phyloP scores from a whole-genome alignment of 2,797 vertebrate genomes.

The Antennarius maculatus region DNA sequence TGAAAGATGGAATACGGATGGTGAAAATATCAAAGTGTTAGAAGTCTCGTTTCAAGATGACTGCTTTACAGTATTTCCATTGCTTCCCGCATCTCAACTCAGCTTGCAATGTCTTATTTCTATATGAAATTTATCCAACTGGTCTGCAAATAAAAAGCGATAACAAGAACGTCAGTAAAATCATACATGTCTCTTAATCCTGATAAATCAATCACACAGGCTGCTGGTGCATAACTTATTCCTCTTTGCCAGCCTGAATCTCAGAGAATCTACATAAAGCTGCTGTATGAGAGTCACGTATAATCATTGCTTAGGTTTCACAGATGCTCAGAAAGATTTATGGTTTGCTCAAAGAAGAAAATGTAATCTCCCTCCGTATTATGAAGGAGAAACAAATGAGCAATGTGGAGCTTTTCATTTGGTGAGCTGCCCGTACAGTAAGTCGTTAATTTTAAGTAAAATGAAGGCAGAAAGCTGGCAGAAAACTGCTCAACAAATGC shows the following conservation, averaged over 20 bases:
- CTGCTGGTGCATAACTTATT: constrained; percentile 1
- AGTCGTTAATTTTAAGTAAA: constrained; percentile 58
- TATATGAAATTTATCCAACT: not conserved
- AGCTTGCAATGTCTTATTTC: constrained; percentile 3
- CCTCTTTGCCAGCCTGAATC: constrained; percentile 26
- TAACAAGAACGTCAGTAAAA: not conserved
- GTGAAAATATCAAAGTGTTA: not conserved
- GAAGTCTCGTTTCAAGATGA: not conserved
- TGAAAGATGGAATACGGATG: constrained; percentile 7
- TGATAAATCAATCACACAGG: not conserved
- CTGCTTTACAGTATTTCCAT: not conserved
- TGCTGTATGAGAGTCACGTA: constrained; percentile 14
- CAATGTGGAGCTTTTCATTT: constrained; percentile 48
- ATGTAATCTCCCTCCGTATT: constrained; percentile 50
- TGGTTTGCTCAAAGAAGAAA: constrained; percentile 35
- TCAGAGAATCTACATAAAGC: constrained; percentile 25
- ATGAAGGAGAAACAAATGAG: constrained; percentile 47
- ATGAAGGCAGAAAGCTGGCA: constrained; percentile 30
- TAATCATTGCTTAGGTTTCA: constrained; percentile 38
- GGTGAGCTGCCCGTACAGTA: constrained; percentile 46
- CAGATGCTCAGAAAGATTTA: constrained; percentile 44
- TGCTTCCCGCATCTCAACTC: not conserved
- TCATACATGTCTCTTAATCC: not conserved
- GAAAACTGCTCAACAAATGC: constrained; percentile 23
- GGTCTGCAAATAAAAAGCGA: not conserved